phyloP scores from a whole-genome alignment of 2,888 invertebrate species.

The Synanthedon myopaeformis region DNA sequence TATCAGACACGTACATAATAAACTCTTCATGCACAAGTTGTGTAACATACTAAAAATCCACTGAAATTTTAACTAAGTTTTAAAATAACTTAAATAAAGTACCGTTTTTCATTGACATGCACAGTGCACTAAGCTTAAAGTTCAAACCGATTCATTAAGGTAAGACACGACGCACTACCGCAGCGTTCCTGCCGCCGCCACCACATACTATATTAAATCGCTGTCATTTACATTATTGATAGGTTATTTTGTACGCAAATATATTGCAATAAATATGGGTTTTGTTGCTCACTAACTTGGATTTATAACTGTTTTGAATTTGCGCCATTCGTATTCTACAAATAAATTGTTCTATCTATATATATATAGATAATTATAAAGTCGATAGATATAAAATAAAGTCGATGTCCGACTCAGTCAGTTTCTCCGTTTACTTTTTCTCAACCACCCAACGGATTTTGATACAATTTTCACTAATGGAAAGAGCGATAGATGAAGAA shows the following conservation, averaged over 20 bases:
- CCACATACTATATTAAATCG: slow-evolving; percentile 36
- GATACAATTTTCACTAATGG: no score
- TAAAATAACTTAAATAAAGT: not conserved
- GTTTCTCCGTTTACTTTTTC: no score
- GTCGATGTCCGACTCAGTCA: no score
- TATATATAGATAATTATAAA: no score
- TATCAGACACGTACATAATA: no score
- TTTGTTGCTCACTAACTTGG: slow-evolving; percentile 10
- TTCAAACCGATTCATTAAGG: slow-evolving; percentile 27
- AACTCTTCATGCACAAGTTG: no score
- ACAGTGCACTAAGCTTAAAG: slow-evolving; percentile 21
- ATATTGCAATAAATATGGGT: slow-evolving; percentile 32
- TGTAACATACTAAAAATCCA: no score
- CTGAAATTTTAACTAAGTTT: not conserved
- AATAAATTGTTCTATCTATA: no score
- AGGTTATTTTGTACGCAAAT: slow-evolving; percentile 46
- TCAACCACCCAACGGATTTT: no score
- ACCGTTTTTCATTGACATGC: slow-evolving; percentile 5
- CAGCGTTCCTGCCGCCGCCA: slow-evolving; percentile 27
- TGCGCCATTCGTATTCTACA: not conserved
- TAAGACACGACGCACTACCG: slow-evolving; percentile 24
- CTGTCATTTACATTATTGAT: slow-evolving; percentile 58
- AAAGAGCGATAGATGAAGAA: no score
- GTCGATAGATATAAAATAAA: no score
- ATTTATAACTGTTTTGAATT: not conserved